These are phyloP conservation scores for Drosophila melanogaster DNA, from an alignment of 1,140 invertebrate species.

Conservation along the genomic window DNA sequence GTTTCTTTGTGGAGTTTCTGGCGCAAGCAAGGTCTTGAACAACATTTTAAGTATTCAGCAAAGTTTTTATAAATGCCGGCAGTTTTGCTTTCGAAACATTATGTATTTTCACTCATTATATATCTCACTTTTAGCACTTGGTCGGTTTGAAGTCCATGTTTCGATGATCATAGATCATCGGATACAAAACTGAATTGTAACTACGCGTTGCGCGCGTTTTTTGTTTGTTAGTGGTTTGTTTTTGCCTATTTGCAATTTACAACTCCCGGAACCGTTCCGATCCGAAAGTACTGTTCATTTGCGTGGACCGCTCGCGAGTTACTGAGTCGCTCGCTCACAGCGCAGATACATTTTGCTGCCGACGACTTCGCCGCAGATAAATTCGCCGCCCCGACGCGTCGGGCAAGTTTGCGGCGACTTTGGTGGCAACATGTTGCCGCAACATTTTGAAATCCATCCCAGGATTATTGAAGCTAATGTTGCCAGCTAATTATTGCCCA, in stretches of 20 bases:
- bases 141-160: constrained; percentile 20
- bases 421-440: constrained; percentile 29
- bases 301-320: constrained; percentile 69
- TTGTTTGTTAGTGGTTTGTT: constrained; percentile 20
- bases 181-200: neutral
- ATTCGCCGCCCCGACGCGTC: constrained; percentile 17
- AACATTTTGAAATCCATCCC: neutral
- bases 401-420: constrained; percentile 26
- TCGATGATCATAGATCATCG: constrained; percentile 11
- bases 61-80: constrained; percentile 3
- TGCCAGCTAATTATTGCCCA: too few relatives aligned
- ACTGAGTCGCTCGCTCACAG: constrained; percentile 65
- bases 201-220: constrained; percentile 55
- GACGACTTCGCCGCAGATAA: constrained; percentile 26
- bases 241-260: neutral
- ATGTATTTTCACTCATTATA: neutral
- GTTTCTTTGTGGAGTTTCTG: constrained; percentile 28
- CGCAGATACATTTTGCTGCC: constrained; percentile 75
- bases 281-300: constrained; percentile 39
- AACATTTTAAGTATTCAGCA: neutral
- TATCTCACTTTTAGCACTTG: constrained; percentile 13
- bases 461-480: neutral
- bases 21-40: neutral
- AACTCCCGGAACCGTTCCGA: constrained; percentile 19
- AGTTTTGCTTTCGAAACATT: constrained; percentile 1